Evolutionary conservation across 2,797 vertebrate species (phyloP), one percentile per base, ranked within the genome.

Genomic region (Brachymystax lenok): DNA sequence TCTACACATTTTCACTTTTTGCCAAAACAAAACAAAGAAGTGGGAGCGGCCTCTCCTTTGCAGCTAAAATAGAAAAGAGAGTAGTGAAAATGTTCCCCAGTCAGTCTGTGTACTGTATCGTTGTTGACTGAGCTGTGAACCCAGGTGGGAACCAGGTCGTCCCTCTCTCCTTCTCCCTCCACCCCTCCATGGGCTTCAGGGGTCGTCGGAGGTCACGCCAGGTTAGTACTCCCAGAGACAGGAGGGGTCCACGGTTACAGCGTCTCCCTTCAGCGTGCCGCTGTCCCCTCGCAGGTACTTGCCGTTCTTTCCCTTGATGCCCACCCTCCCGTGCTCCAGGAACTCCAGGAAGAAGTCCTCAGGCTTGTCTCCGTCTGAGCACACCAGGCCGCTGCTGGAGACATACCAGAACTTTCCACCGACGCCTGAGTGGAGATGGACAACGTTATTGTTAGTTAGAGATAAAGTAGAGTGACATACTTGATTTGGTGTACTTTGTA

Each of bases 301-400:
- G 75, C 94, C 95, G 0, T 96, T 96, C 78, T 95, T 95, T 52
- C 92, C 91, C 74, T 97, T 97, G 89, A 99, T 97, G 81, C 95
- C 97, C 40, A 98, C 75, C 0, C 95, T 96, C 75, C 97, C 96
- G 2, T 95, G 95, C 84, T 96, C 97, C 50, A 94, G 91, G 83
- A 99, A 96, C 91, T 99, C 97, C 0, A 99, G 93, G 87, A 96
- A 95, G 93, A 99, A 99, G 76, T 99, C 96, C 82, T 99, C 98
- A 0, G 96, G 92, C 75, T 93, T 94, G 61, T 97, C 96, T 46
- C 97, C 96, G 0, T 99, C 97, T 1, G 96, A 94, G 91, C 95
- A 95, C 82, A 99, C 95, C 0, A 96, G 89, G 70, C 96, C 96
- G 19, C 93, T 96, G 93, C 94, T 95, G 33, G 96, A 95, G 27